Base-by-base conservation (phyloP, 2,888 invertebrate genomes). In the Chymomyza fuscimana region DNA sequence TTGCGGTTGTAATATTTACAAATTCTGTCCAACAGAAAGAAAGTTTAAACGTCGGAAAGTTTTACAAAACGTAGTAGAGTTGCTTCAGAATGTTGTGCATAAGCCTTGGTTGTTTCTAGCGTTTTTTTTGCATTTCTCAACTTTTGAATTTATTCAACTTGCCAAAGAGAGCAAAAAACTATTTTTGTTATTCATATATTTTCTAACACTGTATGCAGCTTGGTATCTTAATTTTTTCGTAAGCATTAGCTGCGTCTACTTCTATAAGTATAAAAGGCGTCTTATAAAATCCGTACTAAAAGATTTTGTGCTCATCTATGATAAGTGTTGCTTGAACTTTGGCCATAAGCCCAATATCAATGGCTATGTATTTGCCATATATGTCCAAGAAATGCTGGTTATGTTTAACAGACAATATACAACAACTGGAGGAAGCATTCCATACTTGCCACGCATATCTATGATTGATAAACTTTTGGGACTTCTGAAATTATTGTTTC, bases 1-100 rank as follows among this genome's bases (percentile, higher is more conserved):
- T n/a, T 59, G 70, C 9, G 76, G 80, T 5, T 80, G 76, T 67
- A 80, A 87, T 61, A 69, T 87, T 16, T 87, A 66, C 61, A 65
- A 22, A 12, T 74, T 67, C 29, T 5, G n/a, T 19, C 56, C 52
- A 5, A 22, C 65, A 10, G 5, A 46, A 46, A 46, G 40, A 46
- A 46, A 12, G 5, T 46, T 46, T 12, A 12, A 12, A 46, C 40
- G 40, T 46, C 32, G 32, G 7, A 32, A 46, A 46, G 4, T 12
- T 2, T 46, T 46, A 15, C 1, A 36, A 12, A 6, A 25, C 62
- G 7, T 64, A 40, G 12, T 84, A 78, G 22, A 10, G 19, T 46
- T 51, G 32, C 1, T 36, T 51, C 6, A 10, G 4, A 46, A 46
- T 15, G 2, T 46, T 4, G 12, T 46, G 12, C 12, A 12, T 4